A percentile compares a stretch with the other conserved stretches of the same genome.
Evolutionary conservation across 2,113 vertebrate species (phyloP).

Genomic region (Caloenas nicobarica): DNA sequence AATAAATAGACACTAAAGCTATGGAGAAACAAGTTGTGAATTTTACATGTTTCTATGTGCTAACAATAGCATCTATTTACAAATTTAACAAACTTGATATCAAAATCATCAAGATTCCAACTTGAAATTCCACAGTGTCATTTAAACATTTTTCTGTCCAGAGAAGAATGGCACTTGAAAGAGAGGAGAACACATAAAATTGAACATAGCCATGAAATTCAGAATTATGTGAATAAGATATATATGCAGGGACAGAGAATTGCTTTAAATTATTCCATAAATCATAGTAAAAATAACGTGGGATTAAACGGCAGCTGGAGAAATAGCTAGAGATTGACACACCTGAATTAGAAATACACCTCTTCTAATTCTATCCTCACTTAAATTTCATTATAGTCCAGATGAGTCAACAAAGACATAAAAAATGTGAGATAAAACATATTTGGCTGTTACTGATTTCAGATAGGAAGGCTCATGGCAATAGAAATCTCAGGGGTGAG

Average conservation of each 20-base stretch:
- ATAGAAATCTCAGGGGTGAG: neutral
- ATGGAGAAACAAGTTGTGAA: neutral
- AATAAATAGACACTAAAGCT: neutral
- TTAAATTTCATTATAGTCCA: neutral
- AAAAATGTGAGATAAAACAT: neutral
- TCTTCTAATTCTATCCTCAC: constrained; percentile 14
- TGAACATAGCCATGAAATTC: neutral
- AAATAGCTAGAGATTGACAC: constrained; percentile 13
- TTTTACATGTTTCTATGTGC: neutral
- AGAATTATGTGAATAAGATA: constrained; percentile 36
- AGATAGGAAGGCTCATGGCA: neutral
- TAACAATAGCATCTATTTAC: neutral
- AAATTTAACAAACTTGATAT: neutral
- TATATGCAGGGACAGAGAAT: neutral
- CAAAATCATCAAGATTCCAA: neutral
- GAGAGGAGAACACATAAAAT: neutral
- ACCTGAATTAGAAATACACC: neutral
- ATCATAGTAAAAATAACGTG: constrained; percentile 30
- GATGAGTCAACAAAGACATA: neutral
- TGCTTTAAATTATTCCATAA: constrained; percentile 35
- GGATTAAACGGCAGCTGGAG: constrained; percentile 15
- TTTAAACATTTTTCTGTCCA: neutral
- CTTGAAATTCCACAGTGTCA: neutral
- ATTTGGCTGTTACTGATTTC: constrained; percentile 2
- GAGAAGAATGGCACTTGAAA: neutral